These are phyloP conservation scores for Sebastes elongatus DNA, from an alignment of 2,797 vertebrate genomes.

Conservation along the genomic window DNA sequence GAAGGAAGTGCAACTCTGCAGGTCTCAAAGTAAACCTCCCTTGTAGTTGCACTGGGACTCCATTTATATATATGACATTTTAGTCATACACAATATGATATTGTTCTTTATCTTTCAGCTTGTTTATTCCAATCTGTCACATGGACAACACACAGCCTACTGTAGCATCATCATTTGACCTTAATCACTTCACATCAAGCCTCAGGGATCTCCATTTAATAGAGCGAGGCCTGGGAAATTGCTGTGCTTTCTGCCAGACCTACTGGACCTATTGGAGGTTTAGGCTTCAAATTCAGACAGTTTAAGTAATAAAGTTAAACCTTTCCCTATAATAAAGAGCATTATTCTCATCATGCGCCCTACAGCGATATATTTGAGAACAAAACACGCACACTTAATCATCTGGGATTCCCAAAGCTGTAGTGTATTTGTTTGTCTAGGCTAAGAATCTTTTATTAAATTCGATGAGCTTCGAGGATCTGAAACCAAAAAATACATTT, in stretches of 20 bases:
- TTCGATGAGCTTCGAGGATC: background rate
- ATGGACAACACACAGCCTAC: slow-evolving; percentile 6
- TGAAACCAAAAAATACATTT: background rate
- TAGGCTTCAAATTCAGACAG: background rate
- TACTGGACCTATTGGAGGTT: background rate
- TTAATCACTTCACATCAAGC: slow-evolving; percentile 47
- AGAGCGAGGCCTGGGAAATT: slow-evolving; percentile 7
- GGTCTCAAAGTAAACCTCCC: slow-evolving; percentile 1
- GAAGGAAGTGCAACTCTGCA: slow-evolving; percentile 13
- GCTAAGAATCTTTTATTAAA: background rate
- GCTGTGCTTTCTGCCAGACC: background rate
- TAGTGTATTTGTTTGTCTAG: background rate
- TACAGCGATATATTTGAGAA: background rate
- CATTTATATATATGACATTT: background rate
- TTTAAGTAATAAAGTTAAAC: background rate
- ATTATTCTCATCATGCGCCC: background rate
- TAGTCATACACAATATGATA: slow-evolving; percentile 2
- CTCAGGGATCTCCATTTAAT: slow-evolving; percentile 26
- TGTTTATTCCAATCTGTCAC: slow-evolving; percentile 38
- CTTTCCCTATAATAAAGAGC: background rate
- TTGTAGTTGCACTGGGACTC: background rate
- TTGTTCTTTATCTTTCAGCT: slow-evolving; percentile 1
- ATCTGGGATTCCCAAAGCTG: background rate
- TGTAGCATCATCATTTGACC: slow-evolving; percentile 36
- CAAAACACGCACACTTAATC: background rate